Evolutionary conservation across 2,113 vertebrate species (phyloP).

Genomic region (Nesogale talazaci): DNA sequence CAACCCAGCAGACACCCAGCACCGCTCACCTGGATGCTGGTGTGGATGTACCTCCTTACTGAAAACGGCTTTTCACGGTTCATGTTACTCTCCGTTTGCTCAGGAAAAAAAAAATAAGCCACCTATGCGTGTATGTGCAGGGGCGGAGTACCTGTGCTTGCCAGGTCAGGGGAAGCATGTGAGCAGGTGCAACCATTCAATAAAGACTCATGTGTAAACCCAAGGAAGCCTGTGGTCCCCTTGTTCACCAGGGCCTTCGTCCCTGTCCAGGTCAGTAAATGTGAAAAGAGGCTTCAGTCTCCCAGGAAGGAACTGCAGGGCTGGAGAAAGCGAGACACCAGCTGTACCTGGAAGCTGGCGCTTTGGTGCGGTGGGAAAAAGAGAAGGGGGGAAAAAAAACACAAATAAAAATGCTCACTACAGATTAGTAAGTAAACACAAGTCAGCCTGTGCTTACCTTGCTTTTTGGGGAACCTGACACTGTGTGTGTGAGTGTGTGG

Average conservation of each 20-base stretch:
- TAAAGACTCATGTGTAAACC: no score
- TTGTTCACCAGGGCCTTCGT: neutral
- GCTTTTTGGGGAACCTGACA: no score
- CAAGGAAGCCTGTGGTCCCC: no score
- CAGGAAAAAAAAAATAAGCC: neutral
- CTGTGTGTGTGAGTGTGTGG: neutral
- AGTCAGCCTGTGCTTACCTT: neutral
- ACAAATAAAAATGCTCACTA: neutral
- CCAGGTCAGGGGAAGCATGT: no score
- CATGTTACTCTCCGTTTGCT: conserved; percentile 21
- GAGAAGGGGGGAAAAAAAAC: no score
- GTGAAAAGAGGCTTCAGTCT: neutral
- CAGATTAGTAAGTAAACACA: neutral
- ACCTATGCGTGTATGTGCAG: neutral
- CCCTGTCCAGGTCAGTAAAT: neutral
- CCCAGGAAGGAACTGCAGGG: neutral
- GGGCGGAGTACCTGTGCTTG: neutral
- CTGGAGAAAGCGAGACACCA: neutral
- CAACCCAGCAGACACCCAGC: neutral
- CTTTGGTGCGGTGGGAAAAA: neutral
- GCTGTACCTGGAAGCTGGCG: neutral
- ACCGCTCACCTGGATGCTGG: neutral
- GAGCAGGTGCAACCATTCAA: no score
- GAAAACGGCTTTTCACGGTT: conserved; percentile 56
- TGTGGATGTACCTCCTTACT: neutral